Base-by-base conservation (phyloP, 2,797 vertebrate species). In the Graptemys geographica region DNA sequence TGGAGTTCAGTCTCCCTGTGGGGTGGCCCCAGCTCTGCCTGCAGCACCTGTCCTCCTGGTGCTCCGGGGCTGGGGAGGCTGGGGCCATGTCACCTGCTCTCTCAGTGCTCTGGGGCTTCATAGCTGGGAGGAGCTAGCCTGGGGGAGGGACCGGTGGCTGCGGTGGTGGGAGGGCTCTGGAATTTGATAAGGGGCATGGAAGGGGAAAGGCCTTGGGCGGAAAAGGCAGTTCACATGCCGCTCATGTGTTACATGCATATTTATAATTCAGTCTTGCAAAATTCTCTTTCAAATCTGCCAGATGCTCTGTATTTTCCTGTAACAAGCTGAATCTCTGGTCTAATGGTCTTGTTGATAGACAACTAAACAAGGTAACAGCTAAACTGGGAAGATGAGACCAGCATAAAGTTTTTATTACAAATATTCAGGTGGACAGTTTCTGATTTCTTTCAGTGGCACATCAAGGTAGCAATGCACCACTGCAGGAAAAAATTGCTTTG, bases 241-340 rank as follows among this genome's bases (percentile, higher is more conserved):
- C 12, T 27, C 57, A 59, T 16, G 31, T 1, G 6, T 31, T 62
- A 33, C 31, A 62, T 62, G 23, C 53, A 56, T 90, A 94, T 92
- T 94, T 92, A 81, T 86, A 90, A 91, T 89, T 95, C 21, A 80
- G 69, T 94, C 82, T 96, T 93, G 87, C 79, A 84, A 89, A 81
- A 28, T 81, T 94, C 19, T 51, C 52, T 87, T 95, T 84, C 28
- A 2, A 83, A 92, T 84, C 52, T 0, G 0, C 76, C 94, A 97
- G 92, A 93, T 96, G 92, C 74, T 97, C 86, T 87, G 15, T 65
- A 57, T 96, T 96, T 95, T 96, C 27, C 62, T 88, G 51, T 52
- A 88, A 28, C 87, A 89, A 88, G 87, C 79, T 93, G 93, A 93
- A 94, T 97, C 82, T 93, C 88, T 84, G 95, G 51, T 86, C 86